These are phyloP conservation scores for Thymelicus lineola DNA, from an alignment of 2,888 invertebrate species.

Conservation along the genomic window DNA sequence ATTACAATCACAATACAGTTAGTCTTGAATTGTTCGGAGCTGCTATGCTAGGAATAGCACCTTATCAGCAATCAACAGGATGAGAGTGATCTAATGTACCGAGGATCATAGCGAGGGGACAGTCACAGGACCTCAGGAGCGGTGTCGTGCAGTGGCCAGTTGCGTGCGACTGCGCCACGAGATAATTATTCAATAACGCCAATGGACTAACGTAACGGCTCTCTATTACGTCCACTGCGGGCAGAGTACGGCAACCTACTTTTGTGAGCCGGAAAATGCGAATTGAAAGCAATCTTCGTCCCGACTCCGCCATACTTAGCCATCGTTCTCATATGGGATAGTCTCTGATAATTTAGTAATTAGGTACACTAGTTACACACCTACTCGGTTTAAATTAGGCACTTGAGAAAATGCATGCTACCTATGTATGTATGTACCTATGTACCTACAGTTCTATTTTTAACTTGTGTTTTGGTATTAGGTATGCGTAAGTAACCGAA, in stretches of 20 bases:
- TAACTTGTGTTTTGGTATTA: too few species aligned
- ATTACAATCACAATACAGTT: background rate
- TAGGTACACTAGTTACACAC: slow-evolving; percentile 15
- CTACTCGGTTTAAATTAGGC: slow-evolving; percentile 2
- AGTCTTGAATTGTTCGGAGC: background rate
- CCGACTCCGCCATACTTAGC: slow-evolving; percentile 66
- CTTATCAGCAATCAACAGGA: slow-evolving; percentile 19
- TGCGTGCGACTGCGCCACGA: slow-evolving; percentile 56
- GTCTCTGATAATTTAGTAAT: slow-evolving; percentile 25
- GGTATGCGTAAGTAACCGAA: too few species aligned
- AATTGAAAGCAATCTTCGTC: slow-evolving; percentile 81
- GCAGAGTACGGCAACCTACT: slow-evolving; percentile 75
- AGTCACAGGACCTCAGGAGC: slow-evolving; percentile 35
- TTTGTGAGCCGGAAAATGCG: slow-evolving; percentile 82
- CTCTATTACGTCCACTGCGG: slow-evolving; percentile 76
- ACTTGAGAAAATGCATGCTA: background rate
- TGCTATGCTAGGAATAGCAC: background rate
- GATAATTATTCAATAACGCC: slow-evolving; percentile 83
- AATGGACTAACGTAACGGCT: slow-evolving; percentile 75
- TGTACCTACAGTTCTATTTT: too few species aligned
- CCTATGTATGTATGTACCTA: background rate
- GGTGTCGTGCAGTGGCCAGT: slow-evolving; percentile 48
- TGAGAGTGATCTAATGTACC: slow-evolving; percentile 39
- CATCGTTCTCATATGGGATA: slow-evolving; percentile 48
- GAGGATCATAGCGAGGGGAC: slow-evolving; percentile 44